phyloP scores from a whole-genome alignment of 2,113 vertebrate species.

The Alaudala cheleensis region DNA sequence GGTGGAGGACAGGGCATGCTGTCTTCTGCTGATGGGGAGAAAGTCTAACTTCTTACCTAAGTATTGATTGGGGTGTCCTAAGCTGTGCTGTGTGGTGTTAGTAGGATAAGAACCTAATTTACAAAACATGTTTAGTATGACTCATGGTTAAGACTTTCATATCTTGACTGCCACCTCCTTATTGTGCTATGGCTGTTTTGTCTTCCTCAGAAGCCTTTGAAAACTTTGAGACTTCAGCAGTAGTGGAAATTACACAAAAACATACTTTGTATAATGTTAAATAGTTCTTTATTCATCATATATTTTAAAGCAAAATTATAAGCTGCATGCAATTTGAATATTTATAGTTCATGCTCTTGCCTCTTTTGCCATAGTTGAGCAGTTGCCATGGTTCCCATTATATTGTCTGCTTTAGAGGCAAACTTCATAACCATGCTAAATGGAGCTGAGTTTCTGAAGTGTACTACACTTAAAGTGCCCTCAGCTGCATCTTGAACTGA shows the following conservation, averaged over 20 bases:
- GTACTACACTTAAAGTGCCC: not conserved
- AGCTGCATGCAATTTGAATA: conserved; percentile 6
- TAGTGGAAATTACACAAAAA: not conserved
- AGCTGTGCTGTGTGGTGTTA: not conserved
- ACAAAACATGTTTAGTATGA: not conserved
- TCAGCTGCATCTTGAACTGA: not conserved
- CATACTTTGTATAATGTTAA: not conserved
- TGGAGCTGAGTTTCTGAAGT: not conserved
- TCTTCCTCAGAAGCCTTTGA: not conserved
- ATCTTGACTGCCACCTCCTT: not conserved
- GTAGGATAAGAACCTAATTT: not conserved
- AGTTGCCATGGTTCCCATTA: conserved; percentile 37
- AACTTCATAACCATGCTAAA: not conserved
- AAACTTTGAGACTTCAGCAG: not conserved
- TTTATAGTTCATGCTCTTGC: not conserved
- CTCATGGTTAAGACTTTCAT: not conserved
- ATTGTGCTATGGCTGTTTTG: not conserved
- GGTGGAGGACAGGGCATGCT: not conserved
- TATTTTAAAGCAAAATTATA: conserved; percentile 13
- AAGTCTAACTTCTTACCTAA: not conserved
- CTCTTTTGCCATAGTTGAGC: not conserved
- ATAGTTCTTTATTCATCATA: not conserved
- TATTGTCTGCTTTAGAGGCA: not conserved
- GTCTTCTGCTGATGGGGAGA: not conserved
- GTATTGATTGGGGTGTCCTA: not conserved